These are phyloP conservation scores for Rapana venosa DNA, from an alignment of 2,888 invertebrate genomes.

Conservation along the genomic window DNA sequence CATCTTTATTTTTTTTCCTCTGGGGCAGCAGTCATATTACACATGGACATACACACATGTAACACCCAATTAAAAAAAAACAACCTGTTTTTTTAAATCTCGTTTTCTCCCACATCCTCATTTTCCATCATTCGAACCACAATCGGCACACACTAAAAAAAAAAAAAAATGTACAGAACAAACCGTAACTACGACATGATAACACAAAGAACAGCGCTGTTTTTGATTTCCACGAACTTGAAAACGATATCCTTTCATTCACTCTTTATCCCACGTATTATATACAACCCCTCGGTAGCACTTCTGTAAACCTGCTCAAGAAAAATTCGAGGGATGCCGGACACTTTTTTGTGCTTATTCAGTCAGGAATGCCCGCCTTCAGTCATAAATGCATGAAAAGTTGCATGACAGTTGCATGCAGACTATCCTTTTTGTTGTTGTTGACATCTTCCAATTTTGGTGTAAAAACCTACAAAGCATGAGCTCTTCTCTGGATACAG, in stretches of 20 bases:
- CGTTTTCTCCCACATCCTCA: background rate
- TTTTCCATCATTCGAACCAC: background rate
- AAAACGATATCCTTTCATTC: conserved; percentile 10
- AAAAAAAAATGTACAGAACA: background rate
- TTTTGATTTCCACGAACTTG: conserved; percentile 33
- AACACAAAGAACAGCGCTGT: background rate
- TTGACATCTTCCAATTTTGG: no score
- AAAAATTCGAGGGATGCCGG: no score
- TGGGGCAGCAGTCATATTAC: conserved; percentile 37
- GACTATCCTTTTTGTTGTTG: no score
- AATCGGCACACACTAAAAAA: background rate
- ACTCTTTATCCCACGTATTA: background rate
- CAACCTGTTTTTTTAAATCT: background rate
- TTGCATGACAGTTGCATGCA: no score
- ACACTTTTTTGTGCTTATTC: no score
- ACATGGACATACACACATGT: conserved; percentile 35
- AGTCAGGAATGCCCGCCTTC: no score
- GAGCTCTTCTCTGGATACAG: no score
- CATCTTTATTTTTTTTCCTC: conserved; percentile 34
- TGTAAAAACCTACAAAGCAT: no score
- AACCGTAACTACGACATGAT: background rate
- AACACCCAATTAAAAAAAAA: background rate
- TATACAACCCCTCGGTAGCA: background rate
- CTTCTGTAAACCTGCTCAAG: no score
- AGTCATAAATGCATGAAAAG: no score